A percentile compares a stretch with the other conserved stretches of the same genome.
Conservation (phyloP, 2,888 invertebrate species). For the Andrena praecox region DNA sequence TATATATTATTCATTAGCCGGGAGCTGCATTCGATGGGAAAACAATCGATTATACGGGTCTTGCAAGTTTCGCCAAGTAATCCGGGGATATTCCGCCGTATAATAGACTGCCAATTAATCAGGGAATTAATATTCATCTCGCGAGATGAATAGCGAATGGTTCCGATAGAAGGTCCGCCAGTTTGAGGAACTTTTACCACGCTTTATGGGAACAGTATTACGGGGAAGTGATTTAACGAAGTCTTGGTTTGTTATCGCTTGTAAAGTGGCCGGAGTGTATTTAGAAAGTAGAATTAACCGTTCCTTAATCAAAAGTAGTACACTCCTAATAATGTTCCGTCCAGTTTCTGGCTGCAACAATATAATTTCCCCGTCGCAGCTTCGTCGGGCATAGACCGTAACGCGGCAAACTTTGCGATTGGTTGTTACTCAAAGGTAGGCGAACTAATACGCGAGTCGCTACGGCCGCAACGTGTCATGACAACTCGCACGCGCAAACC, state of each 20-base stretch:
- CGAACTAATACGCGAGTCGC: background rate
- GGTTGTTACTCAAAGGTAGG: background rate
- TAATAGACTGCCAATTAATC: constrained; percentile 25
- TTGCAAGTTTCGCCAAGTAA: constrained; percentile 10
- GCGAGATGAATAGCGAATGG: constrained; percentile 21
- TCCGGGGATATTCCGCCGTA: background rate
- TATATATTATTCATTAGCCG: constrained; percentile 10
- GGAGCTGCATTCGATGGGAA: background rate
- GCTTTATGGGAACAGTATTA: constrained; percentile 7
- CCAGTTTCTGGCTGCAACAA: background rate
- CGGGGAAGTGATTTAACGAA: constrained; percentile 1
- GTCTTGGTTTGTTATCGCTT: constrained; percentile 6
- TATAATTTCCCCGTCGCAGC: background rate
- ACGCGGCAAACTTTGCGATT: background rate
- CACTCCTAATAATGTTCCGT: background rate
- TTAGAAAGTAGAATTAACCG: background rate
- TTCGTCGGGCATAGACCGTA: background rate
- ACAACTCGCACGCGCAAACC: background rate
- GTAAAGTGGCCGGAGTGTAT: background rate
- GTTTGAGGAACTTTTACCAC: background rate
- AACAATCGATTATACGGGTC: constrained; percentile 27
- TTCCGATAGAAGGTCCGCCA: constrained; percentile 8
- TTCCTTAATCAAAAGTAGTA: background rate
- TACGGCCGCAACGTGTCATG: background rate
- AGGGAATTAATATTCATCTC: constrained; percentile 38